Percentiles rank a stretch among this genome's conserved stretches.
Evolutionary conservation across 2,797 vertebrate species (phyloP).

Genomic region (Pipistrellus pipistrellus): DNA sequence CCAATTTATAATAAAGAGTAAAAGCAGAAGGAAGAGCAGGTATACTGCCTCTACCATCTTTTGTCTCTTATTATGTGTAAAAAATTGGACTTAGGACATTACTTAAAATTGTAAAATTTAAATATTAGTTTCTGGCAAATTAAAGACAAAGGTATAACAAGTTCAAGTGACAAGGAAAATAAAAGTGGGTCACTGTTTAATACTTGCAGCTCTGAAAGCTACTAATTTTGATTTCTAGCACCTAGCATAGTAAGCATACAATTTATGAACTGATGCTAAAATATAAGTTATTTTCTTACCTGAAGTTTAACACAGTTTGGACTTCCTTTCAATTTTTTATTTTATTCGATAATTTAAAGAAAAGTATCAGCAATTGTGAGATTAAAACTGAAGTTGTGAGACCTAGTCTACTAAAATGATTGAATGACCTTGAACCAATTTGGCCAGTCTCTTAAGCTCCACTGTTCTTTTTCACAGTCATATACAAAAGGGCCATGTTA

Average conservation of each 20-base stretch:
- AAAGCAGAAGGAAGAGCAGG: conserved; percentile 13
- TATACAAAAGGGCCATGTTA: neutral
- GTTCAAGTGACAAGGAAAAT: conserved; percentile 35
- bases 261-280: conserved; percentile 23
- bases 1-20: conserved; percentile 20
- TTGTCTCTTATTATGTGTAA: conserved; percentile 12
- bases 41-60: neutral
- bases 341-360: conserved; percentile 50
- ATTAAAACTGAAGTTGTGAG: conserved; percentile 36
- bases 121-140: conserved; percentile 53
- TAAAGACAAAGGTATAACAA: conserved; percentile 36
- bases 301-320: conserved; percentile 6
- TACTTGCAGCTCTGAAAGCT: conserved; percentile 16
- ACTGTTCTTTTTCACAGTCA: conserved; percentile 4
- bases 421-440: neutral
- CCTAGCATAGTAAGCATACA: conserved; percentile 2
- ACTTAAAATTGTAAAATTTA: conserved; percentile 32
- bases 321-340: neutral
- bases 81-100: neutral
- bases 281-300: conserved; percentile 21
- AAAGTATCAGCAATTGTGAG: conserved; percentile 16
- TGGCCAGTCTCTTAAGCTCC: neutral
- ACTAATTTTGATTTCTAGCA: conserved; percentile 35
- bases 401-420: conserved; percentile 55
- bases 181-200: conserved; percentile 10